These are phyloP conservation scores for Eolophus roseicapilla DNA, from an alignment of 2,113 vertebrate genomes.

Conservation along the genomic window DNA sequence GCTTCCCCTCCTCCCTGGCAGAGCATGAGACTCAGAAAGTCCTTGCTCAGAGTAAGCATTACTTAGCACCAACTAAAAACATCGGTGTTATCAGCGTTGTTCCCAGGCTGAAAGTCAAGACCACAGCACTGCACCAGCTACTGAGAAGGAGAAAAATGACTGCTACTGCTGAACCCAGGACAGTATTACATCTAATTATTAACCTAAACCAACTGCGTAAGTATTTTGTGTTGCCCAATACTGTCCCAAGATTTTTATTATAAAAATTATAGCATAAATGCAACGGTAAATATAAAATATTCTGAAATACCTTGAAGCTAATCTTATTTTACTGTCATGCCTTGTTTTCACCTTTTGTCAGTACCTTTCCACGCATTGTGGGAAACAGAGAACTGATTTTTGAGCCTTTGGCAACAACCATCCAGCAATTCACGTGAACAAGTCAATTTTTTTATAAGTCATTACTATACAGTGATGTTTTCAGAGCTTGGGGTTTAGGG, in stretches of 20 bases:
- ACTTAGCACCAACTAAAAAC: no score
- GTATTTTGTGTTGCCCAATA: background rate
- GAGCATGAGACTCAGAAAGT: no score
- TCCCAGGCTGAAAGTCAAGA: no score
- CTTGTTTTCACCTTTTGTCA: background rate
- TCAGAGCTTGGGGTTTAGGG: background rate
- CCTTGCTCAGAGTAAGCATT: no score
- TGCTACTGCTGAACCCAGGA: no score
- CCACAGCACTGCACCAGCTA: no score
- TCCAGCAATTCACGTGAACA: background rate
- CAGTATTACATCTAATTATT: background rate
- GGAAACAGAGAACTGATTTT: background rate
- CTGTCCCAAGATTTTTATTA: background rate
- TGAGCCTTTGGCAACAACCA: background rate
- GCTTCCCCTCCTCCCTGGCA: no score
- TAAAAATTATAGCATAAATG: background rate
- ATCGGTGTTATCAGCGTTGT: no score
- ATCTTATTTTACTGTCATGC: background rate
- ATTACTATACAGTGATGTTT: background rate
- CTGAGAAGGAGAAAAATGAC: no score
- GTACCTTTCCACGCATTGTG: background rate
- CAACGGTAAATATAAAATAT: background rate
- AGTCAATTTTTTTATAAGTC: background rate
- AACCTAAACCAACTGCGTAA: background rate
- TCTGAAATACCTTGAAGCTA: background rate